Conservation (phyloP, 2,113 vertebrate species). For the Chaetodon trifascialis region DNA sequence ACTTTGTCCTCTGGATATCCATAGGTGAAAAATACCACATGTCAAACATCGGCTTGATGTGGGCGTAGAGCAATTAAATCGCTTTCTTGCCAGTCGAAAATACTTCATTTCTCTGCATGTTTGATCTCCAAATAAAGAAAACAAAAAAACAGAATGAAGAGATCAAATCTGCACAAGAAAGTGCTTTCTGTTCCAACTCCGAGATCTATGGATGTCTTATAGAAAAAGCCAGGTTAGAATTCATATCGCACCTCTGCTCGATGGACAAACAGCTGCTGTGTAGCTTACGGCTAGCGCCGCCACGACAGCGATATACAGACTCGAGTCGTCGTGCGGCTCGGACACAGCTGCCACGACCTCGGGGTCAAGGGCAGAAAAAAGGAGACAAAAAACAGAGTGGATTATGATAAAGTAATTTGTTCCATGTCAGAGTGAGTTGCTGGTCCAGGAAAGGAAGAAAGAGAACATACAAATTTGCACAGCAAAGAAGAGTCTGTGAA, state of each 20-base stretch:
- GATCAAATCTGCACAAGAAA: slow-evolving; percentile 16
- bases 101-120: not conserved
- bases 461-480: slow-evolving; percentile 56
- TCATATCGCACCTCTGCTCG: slow-evolving; percentile 24
- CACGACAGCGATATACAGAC: slow-evolving; percentile 53
- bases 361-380: slow-evolving; percentile 61
- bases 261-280: slow-evolving; percentile 66
- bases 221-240: not conserved
- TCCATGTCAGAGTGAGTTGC: slow-evolving; percentile 64
- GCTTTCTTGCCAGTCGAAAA: slow-evolving; percentile 15
- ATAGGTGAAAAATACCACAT: not conserved
- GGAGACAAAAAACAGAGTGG: slow-evolving; percentile 64
- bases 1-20: not conserved
- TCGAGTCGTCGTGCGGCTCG: slow-evolving; percentile 10
- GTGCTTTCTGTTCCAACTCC: not conserved
- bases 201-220: not conserved
- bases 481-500: slow-evolving; percentile 68
- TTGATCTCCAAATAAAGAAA: slow-evolving; percentile 16
- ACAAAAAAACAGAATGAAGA: not conserved
- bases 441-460: slow-evolving; percentile 57
- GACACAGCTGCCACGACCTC: slow-evolving; percentile 48
- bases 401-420: slow-evolving; percentile 79
- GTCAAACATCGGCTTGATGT: not conserved
- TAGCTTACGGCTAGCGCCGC: slow-evolving; percentile 47
- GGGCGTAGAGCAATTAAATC: not conserved